Conservation (phyloP, 1,140 invertebrate species). For the Monomorium pharaonis region DNA sequence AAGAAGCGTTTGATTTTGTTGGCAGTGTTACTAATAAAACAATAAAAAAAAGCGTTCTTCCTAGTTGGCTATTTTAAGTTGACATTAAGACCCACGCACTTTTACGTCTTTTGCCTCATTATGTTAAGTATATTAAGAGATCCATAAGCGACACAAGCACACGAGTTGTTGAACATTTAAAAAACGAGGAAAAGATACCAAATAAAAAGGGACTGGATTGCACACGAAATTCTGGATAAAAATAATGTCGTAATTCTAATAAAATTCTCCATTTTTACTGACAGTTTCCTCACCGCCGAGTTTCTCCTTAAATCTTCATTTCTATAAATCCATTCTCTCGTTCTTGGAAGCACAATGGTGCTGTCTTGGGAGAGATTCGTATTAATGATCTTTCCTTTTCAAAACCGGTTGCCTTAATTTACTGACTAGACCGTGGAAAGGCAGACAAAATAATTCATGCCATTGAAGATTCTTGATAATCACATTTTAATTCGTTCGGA, state of each 20-base stretch:
- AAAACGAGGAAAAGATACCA: conserved; percentile 29
- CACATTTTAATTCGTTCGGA: background rate
- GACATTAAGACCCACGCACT: conserved; percentile 52
- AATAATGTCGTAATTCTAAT: conserved; percentile 64
- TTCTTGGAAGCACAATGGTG: conserved; percentile 71
- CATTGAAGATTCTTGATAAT: conserved; percentile 41
- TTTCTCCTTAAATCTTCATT: conserved; percentile 71
- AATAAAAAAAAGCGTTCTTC: background rate
- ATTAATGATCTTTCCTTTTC: conserved; percentile 72
- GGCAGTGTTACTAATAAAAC: background rate
- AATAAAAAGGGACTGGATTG: background rate
- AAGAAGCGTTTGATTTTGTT: background rate
- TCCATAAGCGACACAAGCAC: background rate
- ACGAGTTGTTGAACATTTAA: conserved; percentile 43
- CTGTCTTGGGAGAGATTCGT: conserved; percentile 67
- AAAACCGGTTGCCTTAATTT: conserved; percentile 34
- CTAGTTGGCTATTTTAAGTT: conserved; percentile 28
- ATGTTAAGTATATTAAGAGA: background rate
- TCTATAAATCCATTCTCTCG: conserved; percentile 72
- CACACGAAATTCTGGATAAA: conserved; percentile 57
- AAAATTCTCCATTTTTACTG: conserved; percentile 47
- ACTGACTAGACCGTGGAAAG: conserved; percentile 10
- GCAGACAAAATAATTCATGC: conserved; percentile 47
- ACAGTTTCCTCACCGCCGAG: conserved; percentile 11
- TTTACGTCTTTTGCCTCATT: conserved; percentile 23